phyloP scores from a whole-genome alignment of 2,113 vertebrate species.

The Tragelaphus buxtoni region DNA sequence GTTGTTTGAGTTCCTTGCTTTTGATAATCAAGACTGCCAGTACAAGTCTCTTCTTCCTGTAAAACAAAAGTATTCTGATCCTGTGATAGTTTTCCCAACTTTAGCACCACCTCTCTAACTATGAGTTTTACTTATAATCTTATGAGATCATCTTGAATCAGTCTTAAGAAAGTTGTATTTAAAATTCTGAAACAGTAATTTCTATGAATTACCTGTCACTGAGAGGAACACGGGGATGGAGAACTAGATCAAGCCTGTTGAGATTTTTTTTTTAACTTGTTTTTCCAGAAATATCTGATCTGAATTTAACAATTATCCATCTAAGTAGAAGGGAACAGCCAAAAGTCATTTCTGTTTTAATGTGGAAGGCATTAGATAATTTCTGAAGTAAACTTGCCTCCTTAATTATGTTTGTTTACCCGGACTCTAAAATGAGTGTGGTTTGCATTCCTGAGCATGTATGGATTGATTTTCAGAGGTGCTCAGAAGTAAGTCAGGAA shows the following conservation, averaged over 20 bases:
- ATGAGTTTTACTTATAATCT: neutral
- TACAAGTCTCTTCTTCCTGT: neutral
- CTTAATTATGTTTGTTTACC: slow-evolving; percentile 53
- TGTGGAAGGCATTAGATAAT: slow-evolving; percentile 10
- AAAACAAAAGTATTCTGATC: neutral
- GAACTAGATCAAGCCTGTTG: neutral
- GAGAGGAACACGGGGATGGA: fast-evolving
- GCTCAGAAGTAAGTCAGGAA: neutral
- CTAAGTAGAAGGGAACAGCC: neutral
- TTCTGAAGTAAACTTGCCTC: slow-evolving; percentile 20
- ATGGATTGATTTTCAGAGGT: slow-evolving; percentile 28
- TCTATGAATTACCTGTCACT: neutral
- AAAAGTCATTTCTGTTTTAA: slow-evolving; percentile 40
- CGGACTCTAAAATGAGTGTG: neutral
- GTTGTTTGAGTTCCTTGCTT: neutral
- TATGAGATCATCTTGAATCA: neutral
- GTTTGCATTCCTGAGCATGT: slow-evolving; percentile 8
- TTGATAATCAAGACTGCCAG: neutral
- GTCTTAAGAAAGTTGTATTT: neutral
- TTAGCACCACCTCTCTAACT: neutral
- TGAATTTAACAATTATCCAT: neutral
- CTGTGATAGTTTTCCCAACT: neutral
- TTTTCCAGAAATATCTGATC: neutral
- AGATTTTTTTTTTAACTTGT: neutral
- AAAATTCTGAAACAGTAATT: neutral